Base-by-base conservation (phyloP, 2,797 vertebrate genomes). In the Clarias pachynema region DNA sequence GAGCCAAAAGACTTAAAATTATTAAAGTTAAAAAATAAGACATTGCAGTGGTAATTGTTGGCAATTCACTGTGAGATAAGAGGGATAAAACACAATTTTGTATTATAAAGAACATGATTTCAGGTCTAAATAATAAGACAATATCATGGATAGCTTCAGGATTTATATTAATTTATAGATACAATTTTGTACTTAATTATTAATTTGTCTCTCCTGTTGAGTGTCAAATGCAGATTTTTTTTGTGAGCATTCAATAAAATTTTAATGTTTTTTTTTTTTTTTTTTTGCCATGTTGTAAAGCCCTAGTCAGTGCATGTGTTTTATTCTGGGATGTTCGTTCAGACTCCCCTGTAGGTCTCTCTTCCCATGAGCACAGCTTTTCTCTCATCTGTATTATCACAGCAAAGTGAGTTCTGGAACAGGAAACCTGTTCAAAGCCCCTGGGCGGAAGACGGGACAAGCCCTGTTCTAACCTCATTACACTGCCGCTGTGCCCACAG, bases 361-460 rank as follows among this genome's bases (percentile, higher is more conserved):
- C 15, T 20, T 20, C 16, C n/a, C 44, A 18, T n/a, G 49, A 44
- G 69, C 12, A 22, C 44, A 16, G 44, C 7, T 44, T 3, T 74
- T 74, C 6, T 34, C 29, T 31, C 6, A 4, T 26, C 56, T 34
- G 22, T 44, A 72, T 72, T 9, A 72, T 44, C 22, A 26, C 37
- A 7, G 69, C 29, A 74, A 74, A 29, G 44, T 53, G 18, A 77
- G 26, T 3, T 12, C 31, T 16, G 75, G 57, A 78, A 78, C 22
- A 62, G 75, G 75, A 37, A 78, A 62, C 57, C 31, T 9, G 75
- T 62, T 34, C 60, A 78, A 78, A 78, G 75, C 75, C 75, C 59
- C 59, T 44, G 60, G 37, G 24, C 7, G 6, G 34, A 7, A 44
- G 60, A 65, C 22, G 44, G 60, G 37, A 79, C 59, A 44, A n/a